Evolutionary conservation across 2,797 vertebrate genomes (phyloP), one percentile per base, ranked within the genome.

Genomic region (Neostethus bicornis): DNA sequence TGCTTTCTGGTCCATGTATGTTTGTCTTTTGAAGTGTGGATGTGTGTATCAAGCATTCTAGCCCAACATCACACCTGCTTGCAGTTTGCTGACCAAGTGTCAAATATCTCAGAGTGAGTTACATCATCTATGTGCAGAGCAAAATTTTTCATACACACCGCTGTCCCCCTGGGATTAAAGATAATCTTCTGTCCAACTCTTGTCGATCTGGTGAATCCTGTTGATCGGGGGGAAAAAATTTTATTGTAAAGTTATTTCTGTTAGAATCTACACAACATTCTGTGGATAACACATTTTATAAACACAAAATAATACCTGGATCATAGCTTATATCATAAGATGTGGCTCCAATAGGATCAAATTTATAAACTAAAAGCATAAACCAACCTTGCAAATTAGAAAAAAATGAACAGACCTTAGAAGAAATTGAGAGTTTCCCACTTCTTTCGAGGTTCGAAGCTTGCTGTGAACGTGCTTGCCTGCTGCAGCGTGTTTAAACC

Each of bases 381-480:
- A 45, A 28, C 39, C 47, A 50, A 50, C 60, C 56, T 63, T 51
- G 13, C 32, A 43, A 54, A 23, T 44, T 28, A 37, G 35, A 39
- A 52, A 29, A n/a, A 62, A 7, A 24, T 20, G 8, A 9, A 46
- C 4, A 12, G 37, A 59, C 31, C 21, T 45, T 39, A n/a, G 17
- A 19, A 47, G 46, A 59, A 66, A 51, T 55, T 3, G 17, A 5
- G 13, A 62, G 56, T 23, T 19, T 45, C 42, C 55, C 57, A 43
- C 55, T 58, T 58, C 34, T 26, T 65, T 20, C 28, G 1, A 43
- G 26, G 52, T 50, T 68, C 54, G 61, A 51, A 81, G 76, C 84
- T 85, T 80, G 73, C 53, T 74, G 77, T 72, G 79, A 71, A 86
- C 66, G 77, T 79, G 88, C 76, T 86, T 67, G 26, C 51, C 79